Percentiles rank a stretch among this genome's conserved stretches.
Evolutionary conservation across 2,797 vertebrate genomes (phyloP).

Genomic region (Pangasius krempfi): DNA sequence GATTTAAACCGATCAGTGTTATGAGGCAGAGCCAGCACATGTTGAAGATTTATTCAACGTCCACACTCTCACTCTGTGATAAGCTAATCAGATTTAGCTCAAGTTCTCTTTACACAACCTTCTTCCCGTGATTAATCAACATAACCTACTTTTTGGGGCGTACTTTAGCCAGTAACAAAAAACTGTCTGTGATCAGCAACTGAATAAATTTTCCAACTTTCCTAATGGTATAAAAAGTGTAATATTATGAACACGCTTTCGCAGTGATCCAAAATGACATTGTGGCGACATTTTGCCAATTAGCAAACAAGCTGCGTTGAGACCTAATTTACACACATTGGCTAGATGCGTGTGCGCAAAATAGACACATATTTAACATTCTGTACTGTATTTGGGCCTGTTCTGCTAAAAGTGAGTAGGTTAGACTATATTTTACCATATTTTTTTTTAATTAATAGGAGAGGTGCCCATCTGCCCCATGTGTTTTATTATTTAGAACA

Average conservation of each 20-base stretch:
- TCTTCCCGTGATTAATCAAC: slow-evolving; percentile 1
- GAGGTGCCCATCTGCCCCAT: background rate
- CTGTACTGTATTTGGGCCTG: background rate
- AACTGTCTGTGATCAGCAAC: background rate
- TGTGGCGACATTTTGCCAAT: background rate
- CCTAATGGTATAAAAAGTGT: background rate
- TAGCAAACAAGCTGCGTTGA: background rate
- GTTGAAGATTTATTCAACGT: slow-evolving; percentile 18
- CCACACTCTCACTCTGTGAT: slow-evolving; percentile 1
- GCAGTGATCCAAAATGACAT: slow-evolving; percentile 9
- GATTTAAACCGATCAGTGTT: slow-evolving; percentile 18
- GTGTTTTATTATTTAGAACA: slow-evolving; percentile 3
- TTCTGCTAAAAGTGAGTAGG: background rate
- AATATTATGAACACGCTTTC: background rate
- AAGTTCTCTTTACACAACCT: slow-evolving; percentile 12
- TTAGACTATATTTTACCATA: background rate
- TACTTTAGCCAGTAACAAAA: background rate
- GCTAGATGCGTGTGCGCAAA: background rate
- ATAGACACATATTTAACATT: background rate
- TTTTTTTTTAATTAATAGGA: background rate
- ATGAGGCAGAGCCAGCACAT: slow-evolving; percentile 3
- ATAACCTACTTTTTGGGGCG: background rate
- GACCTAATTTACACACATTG: background rate
- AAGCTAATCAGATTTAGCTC: slow-evolving; percentile 32
- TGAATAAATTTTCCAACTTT: background rate